A percentile compares a stretch with the other conserved stretches of the same genome.
These are phyloP conservation scores for Salticus scenicus DNA, from an alignment of 2,888 invertebrate species.

Conservation along the genomic window DNA sequence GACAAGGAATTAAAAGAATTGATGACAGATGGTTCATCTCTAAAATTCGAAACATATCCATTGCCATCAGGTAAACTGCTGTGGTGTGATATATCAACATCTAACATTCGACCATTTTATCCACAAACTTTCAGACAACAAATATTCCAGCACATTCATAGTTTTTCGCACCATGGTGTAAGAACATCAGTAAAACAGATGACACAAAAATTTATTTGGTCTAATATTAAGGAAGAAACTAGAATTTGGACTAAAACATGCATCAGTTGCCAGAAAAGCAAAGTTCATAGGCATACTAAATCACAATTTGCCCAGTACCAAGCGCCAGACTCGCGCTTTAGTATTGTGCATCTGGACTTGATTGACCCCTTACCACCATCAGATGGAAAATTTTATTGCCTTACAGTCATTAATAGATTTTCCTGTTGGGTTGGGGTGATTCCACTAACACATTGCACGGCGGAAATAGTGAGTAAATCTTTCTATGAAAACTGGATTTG, in stretches of 20 bases:
- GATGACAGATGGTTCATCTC: not conserved
- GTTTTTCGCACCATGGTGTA: conserved; percentile 1
- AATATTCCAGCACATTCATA: conserved; percentile 12
- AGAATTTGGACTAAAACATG: not conserved
- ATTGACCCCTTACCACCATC: conserved; percentile 29
- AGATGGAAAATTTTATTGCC: too few relatives aligned
- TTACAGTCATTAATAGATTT: too few relatives aligned
- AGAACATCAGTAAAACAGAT: conserved; percentile 19
- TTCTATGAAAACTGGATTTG: too few relatives aligned
- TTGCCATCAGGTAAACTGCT: not conserved
- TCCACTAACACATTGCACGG: too few relatives aligned
- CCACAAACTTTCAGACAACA: conserved; percentile 3
- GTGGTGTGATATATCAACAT: conserved; percentile 22
- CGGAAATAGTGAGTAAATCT: too few relatives aligned
- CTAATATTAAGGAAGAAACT: not conserved
- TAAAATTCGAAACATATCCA: not conserved
- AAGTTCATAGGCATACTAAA: conserved; percentile 20
- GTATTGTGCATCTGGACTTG: conserved; percentile 22
- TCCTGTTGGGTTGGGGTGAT: too few relatives aligned
- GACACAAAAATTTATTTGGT: conserved; percentile 26
- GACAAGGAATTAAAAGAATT: conserved; percentile 1
- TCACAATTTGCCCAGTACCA: not conserved
- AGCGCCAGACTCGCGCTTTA: conserved; percentile 20
- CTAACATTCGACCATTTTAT: conserved; percentile 24
- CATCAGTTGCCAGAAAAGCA: not conserved